Percentiles rank a stretch among this genome's conserved stretches.
Evolutionary conservation across 2,113 vertebrate genomes (phyloP).

Genomic region (Zeus faber): DNA sequence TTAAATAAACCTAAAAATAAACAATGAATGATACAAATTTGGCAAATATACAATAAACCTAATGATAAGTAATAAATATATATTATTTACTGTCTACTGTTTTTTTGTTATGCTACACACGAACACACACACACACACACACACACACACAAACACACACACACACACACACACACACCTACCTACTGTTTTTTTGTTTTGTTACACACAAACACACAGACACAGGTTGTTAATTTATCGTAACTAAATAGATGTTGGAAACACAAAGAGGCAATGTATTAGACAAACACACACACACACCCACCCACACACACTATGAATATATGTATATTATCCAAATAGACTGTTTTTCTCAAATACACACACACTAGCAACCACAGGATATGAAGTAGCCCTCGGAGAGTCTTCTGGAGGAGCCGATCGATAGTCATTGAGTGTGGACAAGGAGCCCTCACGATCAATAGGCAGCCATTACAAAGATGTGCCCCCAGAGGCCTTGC

Average conservation of each 20-base stretch:
- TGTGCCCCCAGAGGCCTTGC: conserved; percentile 55
- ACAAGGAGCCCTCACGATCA: conserved; percentile 66
- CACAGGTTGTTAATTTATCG: conserved; percentile 1
- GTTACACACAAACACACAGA: neutral
- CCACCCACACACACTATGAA: conserved; percentile 18
- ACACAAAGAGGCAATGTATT: conserved; percentile 17
- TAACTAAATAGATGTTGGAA: conserved; percentile 10
- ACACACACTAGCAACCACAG: conserved; percentile 31
- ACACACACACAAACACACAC: no score
- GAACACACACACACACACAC: no score
- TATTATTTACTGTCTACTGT: no score
- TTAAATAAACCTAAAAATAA: no score
- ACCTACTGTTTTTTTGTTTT: no score
- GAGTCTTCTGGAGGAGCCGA: conserved; percentile 61
- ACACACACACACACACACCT: no score
- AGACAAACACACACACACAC: conserved; percentile 22
- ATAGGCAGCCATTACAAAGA: conserved; percentile 70
- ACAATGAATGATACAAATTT: no score
- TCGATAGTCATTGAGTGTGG: conserved; percentile 70
- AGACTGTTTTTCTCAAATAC: no score
- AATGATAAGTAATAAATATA: no score
- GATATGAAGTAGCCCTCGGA: conserved; percentile 61
- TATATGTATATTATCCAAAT: no score
- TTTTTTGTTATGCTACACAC: no score
- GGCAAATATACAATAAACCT: no score